Conservation (phyloP, 2,888 invertebrate species). For the Octodonta nipae region DNA sequence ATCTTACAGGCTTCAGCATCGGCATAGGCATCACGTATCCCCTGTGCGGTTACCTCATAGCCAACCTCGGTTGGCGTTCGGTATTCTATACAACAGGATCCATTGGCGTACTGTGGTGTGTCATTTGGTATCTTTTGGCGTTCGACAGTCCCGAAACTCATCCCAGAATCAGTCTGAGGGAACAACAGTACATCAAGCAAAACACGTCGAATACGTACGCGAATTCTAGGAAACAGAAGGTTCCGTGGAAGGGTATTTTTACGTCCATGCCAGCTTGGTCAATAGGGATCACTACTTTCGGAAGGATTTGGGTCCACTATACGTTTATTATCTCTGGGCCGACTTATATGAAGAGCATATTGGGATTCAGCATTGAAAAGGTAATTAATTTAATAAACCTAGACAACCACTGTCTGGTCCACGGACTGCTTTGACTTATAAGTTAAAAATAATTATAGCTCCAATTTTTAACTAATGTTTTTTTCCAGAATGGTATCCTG, state of each 20-base stretch:
- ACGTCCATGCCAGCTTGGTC: conserved; percentile 54
- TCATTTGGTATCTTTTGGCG: conserved; percentile 54
- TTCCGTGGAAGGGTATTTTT: conserved; percentile 53
- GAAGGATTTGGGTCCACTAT: conserved; percentile 63
- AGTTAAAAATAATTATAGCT: too few species aligned
- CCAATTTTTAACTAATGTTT: conserved; percentile 9
- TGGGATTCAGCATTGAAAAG: conserved; percentile 54
- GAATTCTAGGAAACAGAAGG: conserved; percentile 37
- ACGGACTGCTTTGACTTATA: too few species aligned
- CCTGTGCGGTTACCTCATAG: conserved; percentile 55
- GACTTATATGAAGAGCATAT: conserved; percentile 54
- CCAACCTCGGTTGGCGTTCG: conserved; percentile 51
- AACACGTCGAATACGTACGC: conserved; percentile 40
- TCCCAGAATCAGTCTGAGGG: conserved; percentile 51
- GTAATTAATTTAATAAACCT: too few species aligned
- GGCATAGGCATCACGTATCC: conserved; percentile 61
- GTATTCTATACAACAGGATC: conserved; percentile 59
- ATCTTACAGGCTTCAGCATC: conserved; percentile 54
- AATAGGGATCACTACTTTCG: conserved; percentile 59
- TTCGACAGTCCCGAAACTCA: conserved; percentile 54
- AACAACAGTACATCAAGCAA: conserved; percentile 51
- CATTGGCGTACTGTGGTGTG: conserved; percentile 47
- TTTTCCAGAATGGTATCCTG: conserved; percentile 48
- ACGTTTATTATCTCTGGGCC: conserved; percentile 59
- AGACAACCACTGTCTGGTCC: too few species aligned